Evolutionary conservation across 92 coral and sea anemone genomes (phyloP), one percentile per base, ranked within the genome.

Genomic region (Siderastrea radians): DNA sequence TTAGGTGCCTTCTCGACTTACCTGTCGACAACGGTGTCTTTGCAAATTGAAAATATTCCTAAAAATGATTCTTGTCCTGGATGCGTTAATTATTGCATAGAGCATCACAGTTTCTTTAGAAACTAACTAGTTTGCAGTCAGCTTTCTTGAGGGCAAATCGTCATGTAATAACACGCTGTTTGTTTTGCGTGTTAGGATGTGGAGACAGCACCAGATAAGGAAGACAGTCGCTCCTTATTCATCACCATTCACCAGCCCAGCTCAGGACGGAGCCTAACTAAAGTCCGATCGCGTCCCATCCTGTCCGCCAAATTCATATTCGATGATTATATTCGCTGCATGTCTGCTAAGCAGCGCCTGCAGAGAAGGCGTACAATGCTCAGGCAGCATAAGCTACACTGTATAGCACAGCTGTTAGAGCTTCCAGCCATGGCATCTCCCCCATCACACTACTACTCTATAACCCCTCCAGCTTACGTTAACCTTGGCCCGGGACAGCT

Each of bases 261-360:
- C 80, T 91, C 99, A 45, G 98, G 80, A 13, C 89, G 94, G 59
- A 94, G 96, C 79, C 96, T 96, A 44, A 91, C 99, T 68, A 96
- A 96, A 54, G 99, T 93, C 75, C 97, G 94, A 49, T 90, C 95
- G 12, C 96, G 98, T 45, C 99, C 99, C 12, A 90, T 95, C 77
- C 90, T 98, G 88, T 96, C 95, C 12, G 98, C 99, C 49, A 98
- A 95, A 90, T 98, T 98, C 82, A 95, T 98, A 80, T 98, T 98
- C 47, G 99, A 98, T 84, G 99, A 98, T 84, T 98, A 98, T 75
- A 95, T 98, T 83, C 99, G 99, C 91, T 98, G 99, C 88, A 98
- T 98, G 98, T 98, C 99, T 16, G 99, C 99, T 12, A 95, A 92
- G 59, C 99, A 98, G 84, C 90, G 99, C 63, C 94, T 98, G 50